phyloP scores from a whole-genome alignment of 2,888 invertebrate species.

The Dendrolimus houi region DNA sequence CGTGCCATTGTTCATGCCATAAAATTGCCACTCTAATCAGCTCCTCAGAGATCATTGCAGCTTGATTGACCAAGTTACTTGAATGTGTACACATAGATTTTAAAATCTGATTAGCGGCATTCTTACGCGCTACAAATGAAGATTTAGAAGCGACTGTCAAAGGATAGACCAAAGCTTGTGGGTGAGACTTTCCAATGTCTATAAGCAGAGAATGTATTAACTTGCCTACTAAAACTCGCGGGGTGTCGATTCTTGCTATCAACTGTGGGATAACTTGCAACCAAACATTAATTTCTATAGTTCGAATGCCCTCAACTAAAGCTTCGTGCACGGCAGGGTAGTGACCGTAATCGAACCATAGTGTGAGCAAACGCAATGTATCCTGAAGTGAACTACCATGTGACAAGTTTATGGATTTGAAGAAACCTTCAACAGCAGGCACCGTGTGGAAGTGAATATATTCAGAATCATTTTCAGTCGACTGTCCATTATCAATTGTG shows the following conservation, averaged over 20 bases:
- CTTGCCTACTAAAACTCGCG: constrained; percentile 89
- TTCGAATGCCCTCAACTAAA: constrained; percentile 91
- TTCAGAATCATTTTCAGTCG: constrained; percentile 35
- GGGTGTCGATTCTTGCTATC: constrained; percentile 98
- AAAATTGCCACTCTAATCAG: constrained; percentile 97
- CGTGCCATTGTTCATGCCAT: constrained; percentile 99
- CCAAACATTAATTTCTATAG: constrained; percentile 99
- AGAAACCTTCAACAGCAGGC: constrained; percentile 96
- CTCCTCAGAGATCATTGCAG: constrained; percentile 97
- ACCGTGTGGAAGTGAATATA: constrained; percentile 89
- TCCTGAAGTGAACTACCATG: constrained; percentile 96
- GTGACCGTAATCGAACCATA: constrained; percentile 99
- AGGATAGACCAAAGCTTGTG: constrained; percentile 98
- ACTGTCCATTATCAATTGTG: constrained; percentile 26
- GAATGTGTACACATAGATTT: constrained; percentile 98
- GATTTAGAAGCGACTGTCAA: constrained; percentile 98
- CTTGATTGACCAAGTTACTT: constrained; percentile 93
- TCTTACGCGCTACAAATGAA: constrained; percentile 87
- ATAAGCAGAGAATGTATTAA: constrained; percentile 95
- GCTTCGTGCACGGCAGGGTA: constrained; percentile 96
- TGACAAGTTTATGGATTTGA: constrained; percentile 94
- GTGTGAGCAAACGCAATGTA: constrained; percentile 93
- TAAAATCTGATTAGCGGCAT: constrained; percentile 95
- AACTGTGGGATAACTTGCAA: constrained; percentile 99
- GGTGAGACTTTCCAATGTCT: constrained; percentile 98